Percentiles rank a stretch among this genome's conserved stretches.
Conservation (phyloP, 2,113 vertebrate species). For the Carettochelys insculpta region DNA sequence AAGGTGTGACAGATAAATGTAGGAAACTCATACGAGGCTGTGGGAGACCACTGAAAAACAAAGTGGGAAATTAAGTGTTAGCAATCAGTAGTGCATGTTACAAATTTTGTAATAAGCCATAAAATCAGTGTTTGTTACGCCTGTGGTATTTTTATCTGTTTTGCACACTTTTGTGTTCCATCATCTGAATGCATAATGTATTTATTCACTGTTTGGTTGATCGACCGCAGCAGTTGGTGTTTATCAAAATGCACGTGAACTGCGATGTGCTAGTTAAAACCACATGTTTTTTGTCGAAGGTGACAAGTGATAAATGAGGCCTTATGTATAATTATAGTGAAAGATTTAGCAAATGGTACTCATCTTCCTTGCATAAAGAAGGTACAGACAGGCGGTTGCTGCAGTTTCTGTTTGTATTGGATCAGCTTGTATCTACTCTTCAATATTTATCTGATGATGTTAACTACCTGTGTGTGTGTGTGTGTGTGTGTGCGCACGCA, state of each 20-base stretch:
- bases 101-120: background rate
- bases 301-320: background rate
- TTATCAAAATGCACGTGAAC: background rate
- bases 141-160: background rate
- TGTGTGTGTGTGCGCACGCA: background rate
- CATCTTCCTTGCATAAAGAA: background rate
- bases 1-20: background rate
- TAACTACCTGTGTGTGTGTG: background rate
- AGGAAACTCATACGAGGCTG: background rate
- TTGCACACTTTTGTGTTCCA: background rate
- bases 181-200: background rate
- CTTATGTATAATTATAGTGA: background rate
- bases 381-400: accelerated
- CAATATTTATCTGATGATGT: background rate
- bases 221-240: background rate
- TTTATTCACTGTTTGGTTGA: background rate
- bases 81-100: background rate
- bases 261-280: slow-evolving; percentile 6
- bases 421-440: background rate
- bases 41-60: background rate
- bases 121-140: background rate
- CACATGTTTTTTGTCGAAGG: background rate
- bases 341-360: background rate
- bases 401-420: background rate
- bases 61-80: background rate